Percentiles rank a stretch among this genome's conserved stretches.
Evolutionary conservation across 2,797 vertebrate species (phyloP).

Genomic region (Ara ararauna): DNA sequence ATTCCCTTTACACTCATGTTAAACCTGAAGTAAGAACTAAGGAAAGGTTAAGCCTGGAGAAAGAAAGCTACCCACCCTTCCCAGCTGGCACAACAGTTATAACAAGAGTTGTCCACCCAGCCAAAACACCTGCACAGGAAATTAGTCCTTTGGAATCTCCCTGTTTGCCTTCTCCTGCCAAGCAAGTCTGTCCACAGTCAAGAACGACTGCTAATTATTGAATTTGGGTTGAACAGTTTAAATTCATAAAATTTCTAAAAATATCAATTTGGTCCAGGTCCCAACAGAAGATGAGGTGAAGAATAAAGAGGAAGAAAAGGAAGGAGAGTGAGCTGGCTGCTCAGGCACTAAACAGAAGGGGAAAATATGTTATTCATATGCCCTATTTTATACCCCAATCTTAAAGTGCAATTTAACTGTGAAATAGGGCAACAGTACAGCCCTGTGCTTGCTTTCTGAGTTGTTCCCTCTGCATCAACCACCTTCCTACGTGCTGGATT

Average conservation of each 20-base stretch:
- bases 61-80: neutral
- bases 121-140: slow-evolving; percentile 52
- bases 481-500: neutral
- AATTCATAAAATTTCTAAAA: slow-evolving; percentile 14
- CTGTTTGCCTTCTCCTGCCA: slow-evolving; percentile 18
- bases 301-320: slow-evolving; percentile 12
- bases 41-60: neutral
- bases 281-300: slow-evolving; percentile 18
- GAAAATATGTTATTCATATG: neutral
- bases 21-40: neutral
- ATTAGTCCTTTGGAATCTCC: slow-evolving; percentile 8
- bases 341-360: neutral
- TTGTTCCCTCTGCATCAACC: neutral
- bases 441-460: neutral
- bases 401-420: neutral
- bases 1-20: neutral
- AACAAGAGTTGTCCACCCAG: neutral
- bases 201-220: slow-evolving; percentile 39
- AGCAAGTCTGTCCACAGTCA: slow-evolving; percentile 20
- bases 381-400: neutral
- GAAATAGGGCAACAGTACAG: neutral
- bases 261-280: neutral
- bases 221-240: slow-evolving; percentile 16
- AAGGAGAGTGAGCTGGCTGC: neutral
- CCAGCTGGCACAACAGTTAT: rapidly evolving